Conservation (phyloP, 2,888 invertebrate genomes). For the Drosophila fulvimacula region DNA sequence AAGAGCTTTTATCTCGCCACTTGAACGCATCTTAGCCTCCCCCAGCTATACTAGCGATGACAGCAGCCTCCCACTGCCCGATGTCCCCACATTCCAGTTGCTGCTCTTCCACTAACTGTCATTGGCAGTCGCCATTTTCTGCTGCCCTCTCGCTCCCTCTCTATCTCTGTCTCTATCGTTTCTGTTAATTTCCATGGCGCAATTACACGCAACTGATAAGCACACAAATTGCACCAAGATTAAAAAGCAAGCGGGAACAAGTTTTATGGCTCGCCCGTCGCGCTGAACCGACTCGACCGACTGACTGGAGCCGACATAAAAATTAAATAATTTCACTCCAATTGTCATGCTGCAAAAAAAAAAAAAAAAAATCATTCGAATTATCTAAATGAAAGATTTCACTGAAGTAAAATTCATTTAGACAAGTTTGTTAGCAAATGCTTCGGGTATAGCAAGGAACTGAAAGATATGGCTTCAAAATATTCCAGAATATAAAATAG, state of each 20-base stretch:
- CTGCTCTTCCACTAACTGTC: slow-evolving; percentile 34
- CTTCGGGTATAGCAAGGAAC: neutral
- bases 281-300: slow-evolving; percentile 28
- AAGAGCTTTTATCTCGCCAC: slow-evolving; percentile 78
- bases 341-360: slow-evolving; percentile 26
- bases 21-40: slow-evolving; percentile 63
- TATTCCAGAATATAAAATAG: too few species aligned
- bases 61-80: neutral
- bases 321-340: slow-evolving; percentile 47
- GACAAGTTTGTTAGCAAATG: neutral
- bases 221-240: slow-evolving; percentile 52
- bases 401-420: neutral
- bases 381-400: slow-evolving; percentile 14
- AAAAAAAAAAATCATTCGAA: slow-evolving; percentile 16
- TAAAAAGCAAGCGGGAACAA: slow-evolving; percentile 61
- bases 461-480: neutral
- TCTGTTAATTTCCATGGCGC: slow-evolving; percentile 80
- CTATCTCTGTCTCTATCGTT: slow-evolving; percentile 6
- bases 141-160: neutral
- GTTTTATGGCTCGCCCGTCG: slow-evolving; percentile 58
- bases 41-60: neutral
- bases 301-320: slow-evolving; percentile 73
- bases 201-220: slow-evolving; percentile 81
- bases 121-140: slow-evolving; percentile 68
- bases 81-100: slow-evolving; percentile 13